These are phyloP conservation scores for Tipula lateralis DNA, from an alignment of 2,888 invertebrate genomes.

Conservation along the genomic window DNA sequence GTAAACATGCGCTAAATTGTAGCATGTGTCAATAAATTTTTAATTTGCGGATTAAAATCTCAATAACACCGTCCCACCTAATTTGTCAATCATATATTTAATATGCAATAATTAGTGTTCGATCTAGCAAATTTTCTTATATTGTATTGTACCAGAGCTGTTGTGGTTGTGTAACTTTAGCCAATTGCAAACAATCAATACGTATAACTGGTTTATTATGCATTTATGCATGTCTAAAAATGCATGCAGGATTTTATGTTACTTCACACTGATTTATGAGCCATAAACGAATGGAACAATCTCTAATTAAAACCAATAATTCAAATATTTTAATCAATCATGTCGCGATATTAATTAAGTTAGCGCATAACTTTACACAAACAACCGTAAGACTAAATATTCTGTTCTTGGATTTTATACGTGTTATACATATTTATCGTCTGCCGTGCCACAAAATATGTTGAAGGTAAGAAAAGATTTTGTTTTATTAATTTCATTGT, in stretches of 20 bases:
- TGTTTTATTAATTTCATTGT: neutral
- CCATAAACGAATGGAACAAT: neutral
- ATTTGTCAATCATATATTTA: neutral
- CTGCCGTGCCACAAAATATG: neutral
- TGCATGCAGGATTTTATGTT: neutral
- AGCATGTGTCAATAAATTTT: neutral
- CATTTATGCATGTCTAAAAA: neutral
- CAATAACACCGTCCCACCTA: neutral
- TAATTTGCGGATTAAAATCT: constrained; percentile 1
- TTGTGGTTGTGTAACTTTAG: no score
- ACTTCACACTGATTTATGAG: neutral
- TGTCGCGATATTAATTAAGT: neutral
- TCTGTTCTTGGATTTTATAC: neutral
- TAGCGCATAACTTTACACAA: neutral
- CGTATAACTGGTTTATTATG: neutral
- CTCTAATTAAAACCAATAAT: neutral
- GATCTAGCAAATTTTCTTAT: neutral
- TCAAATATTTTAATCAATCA: neutral
- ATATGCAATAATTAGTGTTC: neutral
- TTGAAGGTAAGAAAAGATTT: neutral
- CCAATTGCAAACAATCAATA: neutral
- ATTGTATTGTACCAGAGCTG: neutral
- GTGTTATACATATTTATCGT: neutral
- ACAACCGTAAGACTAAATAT: neutral
- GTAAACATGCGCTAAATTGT: neutral